phyloP scores from a whole-genome alignment of 2,113 vertebrate genomes.

The Mirounga angustirostris region DNA sequence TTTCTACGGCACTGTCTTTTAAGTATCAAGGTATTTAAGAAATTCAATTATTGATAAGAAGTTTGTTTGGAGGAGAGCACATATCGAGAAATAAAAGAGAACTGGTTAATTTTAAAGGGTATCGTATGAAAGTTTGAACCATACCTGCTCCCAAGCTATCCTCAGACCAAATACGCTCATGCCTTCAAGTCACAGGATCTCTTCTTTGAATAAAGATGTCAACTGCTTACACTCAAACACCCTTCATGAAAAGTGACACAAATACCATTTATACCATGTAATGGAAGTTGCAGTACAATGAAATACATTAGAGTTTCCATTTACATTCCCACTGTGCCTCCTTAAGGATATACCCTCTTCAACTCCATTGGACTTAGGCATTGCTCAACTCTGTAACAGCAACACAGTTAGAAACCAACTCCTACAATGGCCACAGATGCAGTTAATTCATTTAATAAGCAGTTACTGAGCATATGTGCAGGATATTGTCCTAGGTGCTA shows the following conservation, averaged over 20 bases:
- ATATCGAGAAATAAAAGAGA: background rate
- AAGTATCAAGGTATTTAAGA: background rate
- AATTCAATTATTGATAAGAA: slow-evolving; percentile 15
- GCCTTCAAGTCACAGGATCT: background rate
- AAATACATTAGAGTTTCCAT: slow-evolving; percentile 8
- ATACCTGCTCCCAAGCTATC: background rate
- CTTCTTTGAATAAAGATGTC: background rate
- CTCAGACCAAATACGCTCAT: background rate
- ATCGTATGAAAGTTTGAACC: background rate
- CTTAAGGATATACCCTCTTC: background rate
- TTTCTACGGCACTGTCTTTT: background rate
- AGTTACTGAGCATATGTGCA: background rate
- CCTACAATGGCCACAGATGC: background rate
- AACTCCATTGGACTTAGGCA: background rate
- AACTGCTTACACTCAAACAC: background rate
- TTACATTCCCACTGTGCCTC: background rate
- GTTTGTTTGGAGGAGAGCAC: background rate
- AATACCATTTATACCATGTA: background rate
- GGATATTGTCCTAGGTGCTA: background rate
- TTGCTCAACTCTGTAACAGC: background rate
- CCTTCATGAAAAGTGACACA: slow-evolving; percentile 40
- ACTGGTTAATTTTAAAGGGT: slow-evolving; percentile 33
- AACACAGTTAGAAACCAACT: background rate
- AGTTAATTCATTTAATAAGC: background rate
- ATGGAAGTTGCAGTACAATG: background rate